Conservation (phyloP, 2,888 invertebrate genomes). For the Phasia obesa region DNA sequence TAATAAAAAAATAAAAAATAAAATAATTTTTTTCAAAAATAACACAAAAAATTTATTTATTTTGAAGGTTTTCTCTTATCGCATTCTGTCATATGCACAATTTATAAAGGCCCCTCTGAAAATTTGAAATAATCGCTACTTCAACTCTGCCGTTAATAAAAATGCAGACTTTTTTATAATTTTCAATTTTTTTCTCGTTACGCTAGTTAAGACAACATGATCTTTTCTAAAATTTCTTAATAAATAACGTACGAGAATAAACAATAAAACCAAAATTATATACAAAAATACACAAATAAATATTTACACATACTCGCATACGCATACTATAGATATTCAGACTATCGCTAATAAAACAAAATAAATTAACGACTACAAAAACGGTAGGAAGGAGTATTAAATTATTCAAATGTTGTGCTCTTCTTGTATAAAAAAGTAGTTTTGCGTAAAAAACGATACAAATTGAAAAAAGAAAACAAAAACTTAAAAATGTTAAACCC, state of each 20-base stretch:
- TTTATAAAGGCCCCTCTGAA: no score
- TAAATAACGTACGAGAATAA: constrained; percentile 38
- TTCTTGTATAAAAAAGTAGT: not conserved
- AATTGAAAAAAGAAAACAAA: not conserved
- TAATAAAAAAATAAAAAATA: no score
- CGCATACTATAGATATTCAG: constrained; percentile 3
- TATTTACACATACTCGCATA: not conserved
- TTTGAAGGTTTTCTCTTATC: no score
- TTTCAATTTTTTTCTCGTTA: constrained; percentile 11
- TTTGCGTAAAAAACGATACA: constrained; percentile 34
- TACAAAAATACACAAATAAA: not conserved
- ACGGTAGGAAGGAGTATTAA: constrained; percentile 21
- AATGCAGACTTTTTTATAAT: constrained; percentile 13
- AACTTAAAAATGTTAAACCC: not conserved
- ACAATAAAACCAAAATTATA: no score
- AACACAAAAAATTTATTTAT: no score
- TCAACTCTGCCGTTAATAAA: not conserved
- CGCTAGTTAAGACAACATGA: constrained; percentile 25
- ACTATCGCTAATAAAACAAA: constrained; percentile 38
- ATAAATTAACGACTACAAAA: constrained; percentile 34
- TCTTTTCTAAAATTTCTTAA: constrained; percentile 35
- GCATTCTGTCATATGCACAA: no score
- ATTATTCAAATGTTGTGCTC: constrained; percentile 31
- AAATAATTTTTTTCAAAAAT: no score
- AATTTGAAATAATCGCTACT: not conserved